These are phyloP conservation scores for Galago senegalensis DNA, from an alignment of 2,797 vertebrate species.

Conservation along the genomic window DNA sequence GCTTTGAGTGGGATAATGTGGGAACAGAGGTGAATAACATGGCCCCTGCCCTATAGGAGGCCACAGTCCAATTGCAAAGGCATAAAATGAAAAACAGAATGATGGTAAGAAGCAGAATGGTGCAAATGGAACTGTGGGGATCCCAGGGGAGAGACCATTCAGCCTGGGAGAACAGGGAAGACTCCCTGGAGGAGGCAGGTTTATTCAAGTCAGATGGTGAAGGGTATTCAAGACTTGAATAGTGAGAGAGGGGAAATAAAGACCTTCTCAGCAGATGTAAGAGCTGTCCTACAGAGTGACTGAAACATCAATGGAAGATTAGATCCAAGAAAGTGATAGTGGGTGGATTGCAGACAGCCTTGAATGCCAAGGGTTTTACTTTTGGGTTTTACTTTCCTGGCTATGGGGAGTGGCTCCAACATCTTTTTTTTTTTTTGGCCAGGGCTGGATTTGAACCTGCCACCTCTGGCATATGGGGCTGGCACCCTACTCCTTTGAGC, in stretches of 20 bases:
- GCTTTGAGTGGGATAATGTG: not conserved
- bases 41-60: not conserved
- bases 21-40: not conserved
- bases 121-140: not conserved
- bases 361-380: not conserved
- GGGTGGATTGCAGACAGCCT: not conserved
- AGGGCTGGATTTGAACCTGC: too few relatives aligned
- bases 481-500: too few relatives aligned
- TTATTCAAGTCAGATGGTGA: not conserved
- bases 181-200: not conserved
- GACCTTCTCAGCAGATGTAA: not conserved
- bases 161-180: not conserved
- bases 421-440: not conserved
- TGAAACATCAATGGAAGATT: not conserved
- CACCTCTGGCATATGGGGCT: too few relatives aligned
- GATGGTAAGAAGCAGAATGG: not conserved
- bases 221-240: not conserved
- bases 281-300: not conserved
- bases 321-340: not conserved
- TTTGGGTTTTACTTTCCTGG: conserved; percentile 2
- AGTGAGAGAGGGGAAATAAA: not conserved
- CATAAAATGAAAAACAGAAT: not conserved
- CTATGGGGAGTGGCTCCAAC: not conserved
- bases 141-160: not conserved
- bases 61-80: not conserved